phyloP scores from a whole-genome alignment of 2,888 invertebrate genomes.

The Opisthograptis luteolata region DNA sequence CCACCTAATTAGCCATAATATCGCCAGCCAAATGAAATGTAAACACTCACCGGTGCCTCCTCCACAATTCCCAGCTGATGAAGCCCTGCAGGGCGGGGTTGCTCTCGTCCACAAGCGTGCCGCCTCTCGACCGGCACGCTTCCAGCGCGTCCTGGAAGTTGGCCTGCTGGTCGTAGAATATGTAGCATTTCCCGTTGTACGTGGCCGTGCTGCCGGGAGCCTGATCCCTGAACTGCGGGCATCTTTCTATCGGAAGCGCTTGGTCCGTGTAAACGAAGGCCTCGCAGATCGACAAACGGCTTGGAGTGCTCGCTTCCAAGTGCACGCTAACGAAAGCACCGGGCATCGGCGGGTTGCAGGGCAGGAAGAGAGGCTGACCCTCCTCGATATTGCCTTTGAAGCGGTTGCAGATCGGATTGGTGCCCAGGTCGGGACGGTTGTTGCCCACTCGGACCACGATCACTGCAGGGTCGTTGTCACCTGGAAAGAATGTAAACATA shows the following conservation, averaged over 20 bases:
- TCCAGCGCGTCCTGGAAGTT: slow-evolving; percentile 91
- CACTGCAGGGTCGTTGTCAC: slow-evolving; percentile 90
- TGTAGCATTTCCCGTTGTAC: slow-evolving; percentile 97
- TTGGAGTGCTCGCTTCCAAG: slow-evolving; percentile 89
- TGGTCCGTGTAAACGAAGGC: slow-evolving; percentile 97
- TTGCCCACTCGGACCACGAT: slow-evolving; percentile 96
- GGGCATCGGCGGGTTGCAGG: slow-evolving; percentile 97
- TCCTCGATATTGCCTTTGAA: slow-evolving; percentile 94
- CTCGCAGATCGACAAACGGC: slow-evolving; percentile 95
- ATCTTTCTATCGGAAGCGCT: slow-evolving; percentile 95
- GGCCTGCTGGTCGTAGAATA: slow-evolving; percentile 94
- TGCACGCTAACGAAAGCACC: slow-evolving; percentile 97
- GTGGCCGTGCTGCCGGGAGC: slow-evolving; percentile 96
- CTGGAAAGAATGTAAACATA: slow-evolving; percentile 65
- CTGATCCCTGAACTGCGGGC: slow-evolving; percentile 96
- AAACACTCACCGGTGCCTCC: slow-evolving; percentile 88
- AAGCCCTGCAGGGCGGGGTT: slow-evolving; percentile 97
- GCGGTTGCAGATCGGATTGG: slow-evolving; percentile 96
- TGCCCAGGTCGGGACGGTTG: slow-evolving; percentile 95
- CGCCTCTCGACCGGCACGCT: slow-evolving; percentile 92
- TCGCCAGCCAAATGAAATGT: slow-evolving; percentile 36
- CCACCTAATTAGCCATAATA: too few relatives aligned
- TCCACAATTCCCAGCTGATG: slow-evolving; percentile 97
- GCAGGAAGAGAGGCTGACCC: slow-evolving; percentile 95
- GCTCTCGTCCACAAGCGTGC: slow-evolving; percentile 94